These are phyloP conservation scores for Lamellibrachia columna DNA, from an alignment of 2,888 invertebrate species.

Conservation along the genomic window DNA sequence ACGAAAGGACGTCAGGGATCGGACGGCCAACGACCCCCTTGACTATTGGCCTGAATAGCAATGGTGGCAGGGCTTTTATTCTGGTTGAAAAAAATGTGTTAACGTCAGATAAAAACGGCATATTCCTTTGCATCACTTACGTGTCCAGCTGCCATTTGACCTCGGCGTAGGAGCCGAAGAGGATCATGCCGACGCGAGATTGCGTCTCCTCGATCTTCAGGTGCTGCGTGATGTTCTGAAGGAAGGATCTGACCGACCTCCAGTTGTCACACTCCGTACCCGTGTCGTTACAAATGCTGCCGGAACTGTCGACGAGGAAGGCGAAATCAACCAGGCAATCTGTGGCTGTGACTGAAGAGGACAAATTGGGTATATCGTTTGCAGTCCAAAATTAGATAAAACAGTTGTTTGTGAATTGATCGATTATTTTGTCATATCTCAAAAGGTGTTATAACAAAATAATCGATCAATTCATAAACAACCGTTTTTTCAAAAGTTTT, in stretches of 20 bases:
- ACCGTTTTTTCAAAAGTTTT: too few relatives aligned
- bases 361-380: too few relatives aligned
- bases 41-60: neutral
- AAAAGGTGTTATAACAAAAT: too few relatives aligned
- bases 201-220: neutral
- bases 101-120: neutral
- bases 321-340: conserved; percentile 23
- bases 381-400: too few relatives aligned
- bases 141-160: neutral
- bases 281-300: conserved; percentile 28
- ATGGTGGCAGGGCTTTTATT: neutral
- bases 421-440: too few relatives aligned
- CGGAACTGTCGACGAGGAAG: conserved; percentile 30
- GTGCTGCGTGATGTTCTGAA: neutral
- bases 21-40: neutral
- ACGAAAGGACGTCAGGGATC: neutral
- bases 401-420: too few relatives aligned
- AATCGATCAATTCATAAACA: too few relatives aligned
- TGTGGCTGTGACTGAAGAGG: conserved; percentile 1
- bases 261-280: conserved; percentile 21
- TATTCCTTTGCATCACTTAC: too few relatives aligned
- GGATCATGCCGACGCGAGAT: conserved; percentile 17
- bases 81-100: too few relatives aligned
- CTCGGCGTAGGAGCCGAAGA: conserved; percentile 17
- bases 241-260: conserved; percentile 3